Evolutionary conservation across 2,113 vertebrate genomes (phyloP), one percentile per base, ranked within the genome.

Genomic region (Pseudorhombus dupliciocellatus): DNA sequence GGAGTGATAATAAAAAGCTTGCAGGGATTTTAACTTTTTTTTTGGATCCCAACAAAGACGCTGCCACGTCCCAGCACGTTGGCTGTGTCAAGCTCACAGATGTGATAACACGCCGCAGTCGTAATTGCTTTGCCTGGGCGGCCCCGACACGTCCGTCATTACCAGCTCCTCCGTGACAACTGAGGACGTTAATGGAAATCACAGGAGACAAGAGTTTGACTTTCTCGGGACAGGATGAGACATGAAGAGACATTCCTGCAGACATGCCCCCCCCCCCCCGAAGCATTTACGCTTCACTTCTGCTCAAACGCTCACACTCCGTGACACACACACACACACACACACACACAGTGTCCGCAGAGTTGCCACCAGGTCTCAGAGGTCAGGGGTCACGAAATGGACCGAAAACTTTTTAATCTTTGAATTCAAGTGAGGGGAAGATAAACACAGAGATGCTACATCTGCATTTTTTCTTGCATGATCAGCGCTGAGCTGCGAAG

Each of bases 1-100:
- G 72, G 77, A 73, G 81, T 55, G 64, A 70, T 21, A 81, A 83
- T 48, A 77, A 80, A 73, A 73, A 12, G 77, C 30, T 18, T 40
- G 25, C 21, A 4, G 16, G 14, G 48, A 54, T 16, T 63, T 72
- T 2, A 31, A 30, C 15, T 11, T 4, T 26, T 4, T 26, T 48
- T 53, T 61, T 55, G 3, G 50, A 50, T 18, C 16, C 10, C 75
- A 61, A 80, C 75, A 70, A 87, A 79, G 57, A 20, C 11, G 21
- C 50, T 77, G 83, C 3, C 77, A 50, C 20, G 48, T 62, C 30
- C 14, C 56, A 2, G 28, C 24, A 26, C 5, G 6, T 50, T 42
- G 3, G 37, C 66, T 37, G 34, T 5, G 28, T 69, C 37, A 1
- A 50, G 37, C 4, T 24, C 8, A 54, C 65, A 44, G 51, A 71